phyloP scores from a whole-genome alignment of 2,797 vertebrate species.

The Takifugu ocellatus region DNA sequence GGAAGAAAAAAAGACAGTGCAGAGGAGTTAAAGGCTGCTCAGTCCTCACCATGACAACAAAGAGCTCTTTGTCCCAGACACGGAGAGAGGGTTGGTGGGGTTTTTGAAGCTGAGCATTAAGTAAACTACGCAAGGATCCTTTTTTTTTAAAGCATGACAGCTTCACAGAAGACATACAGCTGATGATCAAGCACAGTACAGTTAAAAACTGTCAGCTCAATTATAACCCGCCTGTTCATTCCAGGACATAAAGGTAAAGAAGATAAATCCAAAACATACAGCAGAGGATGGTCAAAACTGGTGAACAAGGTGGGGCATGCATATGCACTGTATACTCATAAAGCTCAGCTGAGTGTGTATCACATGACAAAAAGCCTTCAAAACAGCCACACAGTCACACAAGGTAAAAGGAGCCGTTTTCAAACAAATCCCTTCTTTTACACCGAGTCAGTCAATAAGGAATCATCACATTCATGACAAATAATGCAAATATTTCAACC shows the following conservation, averaged over 20 bases:
- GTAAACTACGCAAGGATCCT: slow-evolving; percentile 29
- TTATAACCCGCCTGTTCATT: slow-evolving; percentile 30
- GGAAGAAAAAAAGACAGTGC: slow-evolving; percentile 19
- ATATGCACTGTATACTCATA: slow-evolving; percentile 27
- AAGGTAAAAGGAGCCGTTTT: slow-evolving; percentile 38
- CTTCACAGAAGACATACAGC: slow-evolving; percentile 4
- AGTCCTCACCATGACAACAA: slow-evolving; percentile 42
- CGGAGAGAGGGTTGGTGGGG: slow-evolving; percentile 21
- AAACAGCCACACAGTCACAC: slow-evolving; percentile 11
- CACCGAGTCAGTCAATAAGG: slow-evolving; percentile 7
- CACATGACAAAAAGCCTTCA: neutral
- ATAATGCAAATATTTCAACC: slow-evolving; percentile 1
- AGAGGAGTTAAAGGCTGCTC: slow-evolving; percentile 36
- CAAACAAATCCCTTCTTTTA: slow-evolving; percentile 11
- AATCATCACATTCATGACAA: slow-evolving; percentile 3
- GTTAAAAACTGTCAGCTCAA: slow-evolving; percentile 4
- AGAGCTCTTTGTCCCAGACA: slow-evolving; percentile 47
- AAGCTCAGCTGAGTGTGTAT: slow-evolving; percentile 14
- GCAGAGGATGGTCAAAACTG: no score
- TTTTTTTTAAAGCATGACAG: slow-evolving; percentile 9
- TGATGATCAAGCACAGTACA: slow-evolving; percentile 17
- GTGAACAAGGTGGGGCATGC: no score
- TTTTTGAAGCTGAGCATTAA: slow-evolving; percentile 27
- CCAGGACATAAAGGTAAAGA: slow-evolving; percentile 26
- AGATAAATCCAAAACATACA: no score